Percentiles rank a stretch among this genome's conserved stretches.
Conservation (phyloP, 1,140 invertebrate genomes). For the Aphelinus certus region DNA sequence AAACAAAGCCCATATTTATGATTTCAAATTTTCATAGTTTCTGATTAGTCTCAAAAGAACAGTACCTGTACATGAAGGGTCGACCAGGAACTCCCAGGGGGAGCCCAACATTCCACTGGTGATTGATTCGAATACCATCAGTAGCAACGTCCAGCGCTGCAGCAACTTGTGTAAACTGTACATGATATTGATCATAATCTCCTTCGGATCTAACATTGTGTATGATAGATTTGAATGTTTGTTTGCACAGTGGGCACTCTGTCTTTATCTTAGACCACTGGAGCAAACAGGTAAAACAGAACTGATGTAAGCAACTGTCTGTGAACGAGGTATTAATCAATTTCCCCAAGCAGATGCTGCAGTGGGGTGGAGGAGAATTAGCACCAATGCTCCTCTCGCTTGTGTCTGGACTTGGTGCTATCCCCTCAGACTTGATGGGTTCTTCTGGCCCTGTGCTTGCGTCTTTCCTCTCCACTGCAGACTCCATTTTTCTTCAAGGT, state of each 20-base stretch:
- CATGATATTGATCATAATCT: conserved; percentile 87
- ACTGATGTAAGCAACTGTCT: conserved; percentile 91
- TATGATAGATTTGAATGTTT: conserved; percentile 89
- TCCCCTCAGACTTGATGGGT: conserved; percentile 53
- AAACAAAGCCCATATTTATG: no score
- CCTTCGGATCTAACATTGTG: conserved; percentile 89
- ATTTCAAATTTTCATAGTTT: no score
- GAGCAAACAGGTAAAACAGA: conserved; percentile 91
- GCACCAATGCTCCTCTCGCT: conserved; percentile 60
- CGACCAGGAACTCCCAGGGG: conserved; percentile 23
- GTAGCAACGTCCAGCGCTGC: conserved; percentile 41
- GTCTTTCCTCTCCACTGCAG: conserved; percentile 42
- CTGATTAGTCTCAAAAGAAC: not conserved
- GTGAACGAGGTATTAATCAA: conserved; percentile 90
- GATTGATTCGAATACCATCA: conserved; percentile 29
- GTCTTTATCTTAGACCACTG: conserved; percentile 96
- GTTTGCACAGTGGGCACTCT: conserved; percentile 94
- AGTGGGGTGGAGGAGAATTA: conserved; percentile 81
- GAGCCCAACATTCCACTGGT: conserved; percentile 20
- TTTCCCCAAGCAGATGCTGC: conserved; percentile 90
- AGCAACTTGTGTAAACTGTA: conserved; percentile 38
- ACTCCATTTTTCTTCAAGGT: conserved; percentile 18
- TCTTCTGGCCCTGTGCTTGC: conserved; percentile 45
- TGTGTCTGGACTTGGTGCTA: conserved; percentile 48
- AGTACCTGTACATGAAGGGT: conserved; percentile 50